Evolutionary conservation across 2,888 invertebrate species (phyloP), one percentile per base, ranked within the genome.

Genomic region (Minunthozetes semirufus): DNA sequence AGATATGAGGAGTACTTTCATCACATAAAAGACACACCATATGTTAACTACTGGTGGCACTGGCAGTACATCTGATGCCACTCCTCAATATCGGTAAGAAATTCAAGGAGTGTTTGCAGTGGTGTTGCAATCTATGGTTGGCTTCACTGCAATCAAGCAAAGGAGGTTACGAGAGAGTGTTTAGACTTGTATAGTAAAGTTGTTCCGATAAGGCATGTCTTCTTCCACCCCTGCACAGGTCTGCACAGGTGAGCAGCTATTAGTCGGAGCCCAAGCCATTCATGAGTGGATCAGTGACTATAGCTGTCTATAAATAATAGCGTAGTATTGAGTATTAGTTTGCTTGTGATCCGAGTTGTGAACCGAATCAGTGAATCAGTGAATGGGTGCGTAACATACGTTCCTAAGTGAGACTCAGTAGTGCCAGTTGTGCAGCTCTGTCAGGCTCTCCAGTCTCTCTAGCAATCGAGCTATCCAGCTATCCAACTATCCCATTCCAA

Each of bases 231-330:
- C 48, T 77, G 73, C 77, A 74, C 77, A 75, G 72, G 72, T 71
- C 63, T 72, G 50, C 77, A 74, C 77, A 75, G 72, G 72, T 71
- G 50, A 17, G 76, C 73, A 70, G 50, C 53, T 74, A 73, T 76
- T 76, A 75, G 75, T 75, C 76, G 29, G 76, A 76, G 76, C 78
- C 75, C 72, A 75, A 72, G 72, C 76, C 78, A 78, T 77, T 78
- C 77, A 78, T 77, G 76, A 76, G 73, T 77, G 77, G 76, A 75
- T 78, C 78, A 77, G 4, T 50, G n/a, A 50, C 77, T 78, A 78
- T 77, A 78, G 76, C 50, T 50, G n/a, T n/a, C 77, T 78, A 78
- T 77, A 78, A 78, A 78, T 77, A 78, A 78, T 77, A 75, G 75
- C 76, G 78, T 78, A 78, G 78, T 77, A 78, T 73, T 75, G 73